Evolutionary conservation across 2,113 vertebrate species (phyloP).

Genomic region (Spheniscus mendiculus): DNA sequence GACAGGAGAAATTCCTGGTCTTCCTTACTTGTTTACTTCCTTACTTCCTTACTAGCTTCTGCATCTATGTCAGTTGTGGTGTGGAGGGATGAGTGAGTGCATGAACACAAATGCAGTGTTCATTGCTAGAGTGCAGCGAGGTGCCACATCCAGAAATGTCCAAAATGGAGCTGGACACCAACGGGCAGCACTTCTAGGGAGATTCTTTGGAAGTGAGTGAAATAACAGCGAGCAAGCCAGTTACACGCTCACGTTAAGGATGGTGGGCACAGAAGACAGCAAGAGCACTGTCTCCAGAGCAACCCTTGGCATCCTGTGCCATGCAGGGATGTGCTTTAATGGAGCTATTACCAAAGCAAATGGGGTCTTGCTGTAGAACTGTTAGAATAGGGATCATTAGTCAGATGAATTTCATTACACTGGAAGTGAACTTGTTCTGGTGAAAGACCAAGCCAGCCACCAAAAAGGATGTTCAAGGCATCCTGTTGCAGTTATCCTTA

Average conservation of each 20-base stretch:
- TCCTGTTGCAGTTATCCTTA: neutral
- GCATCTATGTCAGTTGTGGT: rapidly evolving
- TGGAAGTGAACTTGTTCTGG: neutral
- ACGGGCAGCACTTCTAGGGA: neutral
- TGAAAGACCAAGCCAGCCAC: neutral
- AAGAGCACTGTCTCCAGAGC: neutral
- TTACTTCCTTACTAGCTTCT: too few species aligned
- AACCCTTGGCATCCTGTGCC: neutral
- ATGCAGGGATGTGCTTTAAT: neutral
- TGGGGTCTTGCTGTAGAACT: neutral
- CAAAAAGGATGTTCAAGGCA: neutral
- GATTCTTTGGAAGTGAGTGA: neutral
- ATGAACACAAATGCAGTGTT: rapidly evolving
- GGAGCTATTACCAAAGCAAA: neutral
- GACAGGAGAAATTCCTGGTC: neutral
- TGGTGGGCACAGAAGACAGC: neutral
- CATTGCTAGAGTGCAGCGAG: neutral
- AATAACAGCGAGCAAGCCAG: neutral
- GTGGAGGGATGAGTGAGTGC: neutral
- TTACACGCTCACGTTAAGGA: rapidly evolving
- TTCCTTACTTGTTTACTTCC: neutral
- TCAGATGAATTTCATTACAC: neutral
- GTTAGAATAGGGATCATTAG: neutral
- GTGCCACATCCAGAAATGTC: neutral
- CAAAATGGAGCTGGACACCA: neutral